Evolutionary conservation across 64 coral and sea anemone genomes (phyloP).

Genomic region (Dendronephthya gigantea): DNA sequence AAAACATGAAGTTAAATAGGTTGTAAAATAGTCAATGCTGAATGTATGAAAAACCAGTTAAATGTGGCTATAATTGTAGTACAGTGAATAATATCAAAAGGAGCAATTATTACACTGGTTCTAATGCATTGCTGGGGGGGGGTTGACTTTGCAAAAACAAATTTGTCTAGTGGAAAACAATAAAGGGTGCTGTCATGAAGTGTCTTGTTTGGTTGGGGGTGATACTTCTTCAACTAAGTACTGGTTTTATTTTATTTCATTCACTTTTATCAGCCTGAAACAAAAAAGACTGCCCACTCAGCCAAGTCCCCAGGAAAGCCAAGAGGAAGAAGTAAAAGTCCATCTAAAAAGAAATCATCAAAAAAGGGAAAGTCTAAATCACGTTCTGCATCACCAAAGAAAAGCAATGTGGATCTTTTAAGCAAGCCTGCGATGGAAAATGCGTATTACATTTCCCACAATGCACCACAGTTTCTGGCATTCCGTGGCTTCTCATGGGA

Average conservation of each 20-base stretch:
- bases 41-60: no score
- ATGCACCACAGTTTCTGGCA: slow-evolving; percentile 64
- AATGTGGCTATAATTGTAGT: no score
- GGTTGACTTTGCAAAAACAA: no score
- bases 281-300: neutral
- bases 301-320: slow-evolving; percentile 29
- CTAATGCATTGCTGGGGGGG: no score
- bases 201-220: no score
- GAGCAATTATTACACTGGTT: no score
- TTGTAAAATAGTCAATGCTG: no score
- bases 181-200: no score
- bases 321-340: slow-evolving; percentile 65
- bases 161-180: no score
- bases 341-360: slow-evolving; percentile 58
- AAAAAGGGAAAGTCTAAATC: slow-evolving; percentile 66
- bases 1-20: no score
- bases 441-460: slow-evolving; percentile 90
- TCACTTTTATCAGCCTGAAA: neutral
- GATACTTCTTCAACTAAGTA: no score
- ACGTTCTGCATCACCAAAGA: slow-evolving; percentile 41
- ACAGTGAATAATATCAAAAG: no score
- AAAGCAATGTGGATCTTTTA: slow-evolving; percentile 61
- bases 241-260: neutral
- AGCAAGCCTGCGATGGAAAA: slow-evolving; percentile 91
- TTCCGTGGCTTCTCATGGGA: slow-evolving; percentile 86